These are phyloP conservation scores for Lymantria dispar DNA, from an alignment of 2,888 invertebrate species.

Conservation along the genomic window DNA sequence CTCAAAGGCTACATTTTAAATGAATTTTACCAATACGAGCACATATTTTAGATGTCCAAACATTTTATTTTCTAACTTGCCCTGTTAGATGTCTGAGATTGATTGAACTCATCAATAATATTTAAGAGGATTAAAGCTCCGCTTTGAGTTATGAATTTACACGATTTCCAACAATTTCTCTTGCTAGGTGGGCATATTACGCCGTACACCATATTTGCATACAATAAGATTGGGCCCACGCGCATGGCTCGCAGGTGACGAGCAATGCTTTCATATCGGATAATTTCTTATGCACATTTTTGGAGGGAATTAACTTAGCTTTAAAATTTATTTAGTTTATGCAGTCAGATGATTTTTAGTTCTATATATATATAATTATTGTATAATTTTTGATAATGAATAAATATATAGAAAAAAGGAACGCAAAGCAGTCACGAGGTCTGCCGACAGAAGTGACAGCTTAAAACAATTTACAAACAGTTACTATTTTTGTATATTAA, in stretches of 20 bases:
- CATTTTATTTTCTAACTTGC: too few relatives aligned
- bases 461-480: too few relatives aligned
- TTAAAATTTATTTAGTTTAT: slow-evolving; percentile 15
- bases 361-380: too few relatives aligned
- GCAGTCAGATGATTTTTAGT: background rate
- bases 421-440: too few relatives aligned
- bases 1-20: too few relatives aligned
- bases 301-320: slow-evolving; percentile 26
- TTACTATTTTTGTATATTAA: too few relatives aligned
- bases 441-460: too few relatives aligned
- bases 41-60: too few relatives aligned
- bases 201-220: slow-evolving; percentile 49
- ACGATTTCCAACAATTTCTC: slow-evolving; percentile 59
- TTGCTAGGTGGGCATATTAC: slow-evolving; percentile 39
- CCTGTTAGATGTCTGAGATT: slow-evolving; percentile 18
- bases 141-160: slow-evolving; percentile 41
- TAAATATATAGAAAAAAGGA: too few relatives aligned
- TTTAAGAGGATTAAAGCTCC: slow-evolving; percentile 31
- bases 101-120: slow-evolving; percentile 36
- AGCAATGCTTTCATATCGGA: slow-evolving; percentile 44
- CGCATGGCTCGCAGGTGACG: slow-evolving; percentile 63
- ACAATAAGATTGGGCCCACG: slow-evolving; percentile 60
- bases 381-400: too few relatives aligned
- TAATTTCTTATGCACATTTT: slow-evolving; percentile 28
- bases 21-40: too few relatives aligned